phyloP scores from a whole-genome alignment of 2,797 vertebrate genomes.

The Halcyon badia region DNA sequence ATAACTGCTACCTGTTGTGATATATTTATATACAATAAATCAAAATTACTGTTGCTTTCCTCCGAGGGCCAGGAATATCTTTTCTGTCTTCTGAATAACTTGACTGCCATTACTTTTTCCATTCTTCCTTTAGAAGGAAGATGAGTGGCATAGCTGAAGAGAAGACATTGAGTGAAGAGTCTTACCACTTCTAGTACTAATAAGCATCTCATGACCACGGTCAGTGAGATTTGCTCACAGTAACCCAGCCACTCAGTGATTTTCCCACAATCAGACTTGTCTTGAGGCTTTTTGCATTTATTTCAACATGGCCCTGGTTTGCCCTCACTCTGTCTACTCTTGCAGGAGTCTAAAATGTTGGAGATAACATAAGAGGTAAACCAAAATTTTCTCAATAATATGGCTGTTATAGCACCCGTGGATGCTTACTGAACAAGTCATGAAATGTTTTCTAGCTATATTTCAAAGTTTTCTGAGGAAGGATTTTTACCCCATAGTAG shows the following conservation, averaged over 20 bases:
- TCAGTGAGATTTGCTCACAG: background rate
- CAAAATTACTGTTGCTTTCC: background rate
- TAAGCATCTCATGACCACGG: background rate
- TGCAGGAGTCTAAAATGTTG: background rate
- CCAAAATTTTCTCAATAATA: background rate
- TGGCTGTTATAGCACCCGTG: background rate
- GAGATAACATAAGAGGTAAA: background rate
- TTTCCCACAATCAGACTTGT: background rate
- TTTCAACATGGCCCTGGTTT: rapidly evolving
- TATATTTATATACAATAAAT: background rate
- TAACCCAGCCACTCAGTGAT: background rate
- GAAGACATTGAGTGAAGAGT: background rate
- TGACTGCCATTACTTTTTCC: background rate
- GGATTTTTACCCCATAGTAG: background rate
- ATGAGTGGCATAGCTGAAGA: background rate
- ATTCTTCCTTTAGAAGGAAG: background rate
- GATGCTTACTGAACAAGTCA: background rate
- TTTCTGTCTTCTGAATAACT: background rate
- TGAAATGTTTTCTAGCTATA: background rate
- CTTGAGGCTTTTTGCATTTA: background rate
- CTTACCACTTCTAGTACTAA: background rate
- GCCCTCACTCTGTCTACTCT: background rate
- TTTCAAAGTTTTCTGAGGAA: background rate
- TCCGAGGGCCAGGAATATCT: background rate
- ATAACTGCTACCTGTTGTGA: background rate